Base-by-base conservation (phyloP, 2,888 invertebrate species). In the Tridacna gigas region DNA sequence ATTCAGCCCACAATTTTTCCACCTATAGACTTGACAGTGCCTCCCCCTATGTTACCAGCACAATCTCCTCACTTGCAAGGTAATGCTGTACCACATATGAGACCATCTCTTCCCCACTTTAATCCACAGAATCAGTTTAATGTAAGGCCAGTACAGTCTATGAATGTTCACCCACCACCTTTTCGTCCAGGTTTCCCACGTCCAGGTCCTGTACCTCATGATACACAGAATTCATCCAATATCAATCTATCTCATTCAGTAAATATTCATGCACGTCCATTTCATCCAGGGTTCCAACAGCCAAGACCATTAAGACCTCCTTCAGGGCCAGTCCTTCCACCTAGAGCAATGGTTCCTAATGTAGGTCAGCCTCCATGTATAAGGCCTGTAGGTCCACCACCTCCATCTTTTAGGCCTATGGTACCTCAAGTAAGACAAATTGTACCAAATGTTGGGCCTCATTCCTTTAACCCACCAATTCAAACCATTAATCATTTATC, bases 401-500 rank as follows among this genome's bases (percentile, higher is more conserved):
- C 67, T 28, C 9, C 20, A 15, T 18, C 22, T 7, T 7, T 15
- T 22, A 26, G 51, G 18, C 45, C 45, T 15, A n/a, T 61, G 63
- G 3, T 74, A 18, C 63, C 74, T 5, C 26, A 56, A 15, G 37
- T 15, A 61, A 56, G 22, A 12, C 48, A 22, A 0, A 13, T 48
- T 15, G 77, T 22, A 25, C 73, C 79, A 47, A 71, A 61, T 65
- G 11, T 73, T 18, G 71, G 56, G 56, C 60, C 51, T 15, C 51
- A 25, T 5, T n/a, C 22, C 2, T 22, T 25, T 11, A 77, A n/a
- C 22, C 78, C 63, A 61, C 74, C 74, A 12, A 18, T 61, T 25
- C 78, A 60, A 22, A 74, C 67, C 13, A 15, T 75, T 15, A 77
- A 77, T 69, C 79, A 79, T 74, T 63, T 82, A 26, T 82, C 85